Base-by-base conservation (phyloP, 1,140 invertebrate genomes). In the Calephelis nemesis region DNA sequence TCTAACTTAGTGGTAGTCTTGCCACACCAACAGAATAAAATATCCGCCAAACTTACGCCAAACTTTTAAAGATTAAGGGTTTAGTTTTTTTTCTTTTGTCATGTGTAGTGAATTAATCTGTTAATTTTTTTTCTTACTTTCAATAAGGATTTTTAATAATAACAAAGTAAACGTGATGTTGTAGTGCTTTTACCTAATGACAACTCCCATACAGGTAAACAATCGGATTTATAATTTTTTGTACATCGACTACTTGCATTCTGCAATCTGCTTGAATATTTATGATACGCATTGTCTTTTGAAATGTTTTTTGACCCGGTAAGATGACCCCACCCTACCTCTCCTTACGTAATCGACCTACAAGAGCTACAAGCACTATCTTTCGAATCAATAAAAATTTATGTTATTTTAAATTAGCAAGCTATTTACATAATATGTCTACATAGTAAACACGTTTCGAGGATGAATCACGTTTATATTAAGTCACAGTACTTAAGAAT, bases 381-480 rank as follows among this genome's bases (percentile, higher is more conserved):
- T 58, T 58, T 58, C 30, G 19, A 13, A 39, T 19, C 8, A 54
- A 58, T 58, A 58, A 58, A 30, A 58, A 11, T 58, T 0, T 58
- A 19, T 52, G 10, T 12, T 7, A 19, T 58, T 11, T 11, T 12
- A 58, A 5, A 54, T 54, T 54, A 30, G 19, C 52, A 30, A 58
- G 52, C 19, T 19, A 58, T 58, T 39, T 11, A 30, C 52, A 58
- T 58, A 58, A 58, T 19, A 54, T 12, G 10, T 58, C 52, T 58
- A 58, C 52, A 39, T 58, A 58, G 9, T 30, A 12, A 58, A 58
- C 52, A 58, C 39, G 50, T 58, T 67, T 60, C 6, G 42, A 10
- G 40, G 1, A 15, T 68, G 60, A 68, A 39, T 69, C 62, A 63
- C 45, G 7, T 47, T 52, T 71, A 65, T 71, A 62, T 71, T 63